phyloP scores from a whole-genome alignment of 2,888 invertebrate genomes.

The Myopa tessellatipennis region DNA sequence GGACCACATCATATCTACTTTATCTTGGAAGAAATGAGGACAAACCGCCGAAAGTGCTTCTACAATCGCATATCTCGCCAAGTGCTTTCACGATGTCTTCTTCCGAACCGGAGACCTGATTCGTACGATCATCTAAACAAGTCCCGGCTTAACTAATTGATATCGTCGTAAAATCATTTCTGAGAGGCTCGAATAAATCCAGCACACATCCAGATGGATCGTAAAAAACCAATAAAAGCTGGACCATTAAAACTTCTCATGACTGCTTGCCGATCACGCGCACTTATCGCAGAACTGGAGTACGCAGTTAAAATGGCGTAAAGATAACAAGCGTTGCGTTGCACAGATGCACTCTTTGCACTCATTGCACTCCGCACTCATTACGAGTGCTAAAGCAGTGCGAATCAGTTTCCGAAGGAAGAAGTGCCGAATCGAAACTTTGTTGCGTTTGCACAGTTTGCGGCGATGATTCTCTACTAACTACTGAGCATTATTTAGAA shows the following conservation, averaged over 20 bases:
- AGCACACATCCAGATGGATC: background rate
- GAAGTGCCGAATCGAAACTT: no score
- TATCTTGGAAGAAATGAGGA: background rate
- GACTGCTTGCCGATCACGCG: background rate
- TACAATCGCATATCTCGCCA: background rate
- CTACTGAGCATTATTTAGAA: no score
- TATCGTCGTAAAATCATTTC: conserved; percentile 3
- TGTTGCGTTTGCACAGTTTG: no score
- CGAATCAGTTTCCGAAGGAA: no score
- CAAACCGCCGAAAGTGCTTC: background rate
- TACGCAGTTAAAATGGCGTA: background rate
- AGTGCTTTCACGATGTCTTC: no score
- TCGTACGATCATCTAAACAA: background rate
- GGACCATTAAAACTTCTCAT: background rate
- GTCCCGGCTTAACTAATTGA: background rate
- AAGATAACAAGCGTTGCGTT: background rate
- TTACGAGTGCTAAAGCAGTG: no score
- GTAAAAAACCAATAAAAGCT: background rate
- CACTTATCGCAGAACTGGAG: background rate
- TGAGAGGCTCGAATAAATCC: background rate
- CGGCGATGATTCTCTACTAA: no score
- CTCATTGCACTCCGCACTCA: background rate
- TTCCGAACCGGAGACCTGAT: no score
- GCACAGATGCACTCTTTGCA: background rate
- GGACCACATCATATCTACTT: no score